These are phyloP conservation scores for Rosalia funebris DNA, from an alignment of 2,888 invertebrate species.

Conservation along the genomic window DNA sequence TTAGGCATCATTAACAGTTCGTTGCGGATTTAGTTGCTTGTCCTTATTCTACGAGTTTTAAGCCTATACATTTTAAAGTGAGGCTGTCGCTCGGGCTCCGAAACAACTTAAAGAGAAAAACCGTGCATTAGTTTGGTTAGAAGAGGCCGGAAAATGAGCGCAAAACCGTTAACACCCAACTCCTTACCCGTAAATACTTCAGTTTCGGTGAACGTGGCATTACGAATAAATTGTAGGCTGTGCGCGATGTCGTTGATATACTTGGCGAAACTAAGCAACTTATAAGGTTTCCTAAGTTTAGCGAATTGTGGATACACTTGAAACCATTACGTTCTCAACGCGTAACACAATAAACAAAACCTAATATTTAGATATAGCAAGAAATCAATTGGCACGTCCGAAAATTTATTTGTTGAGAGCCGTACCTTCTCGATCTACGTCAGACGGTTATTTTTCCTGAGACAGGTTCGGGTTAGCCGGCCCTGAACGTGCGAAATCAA, in stretches of 20 bases:
- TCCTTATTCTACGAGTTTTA: no score
- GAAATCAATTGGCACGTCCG: constrained; percentile 7
- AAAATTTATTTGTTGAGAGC: no score
- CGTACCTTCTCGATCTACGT: no score
- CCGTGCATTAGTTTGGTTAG: not conserved
- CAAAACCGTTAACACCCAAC: not conserved
- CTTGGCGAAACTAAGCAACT: constrained; percentile 15
- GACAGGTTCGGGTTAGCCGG: no score
- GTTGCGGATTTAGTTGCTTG: not conserved
- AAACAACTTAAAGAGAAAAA: not conserved
- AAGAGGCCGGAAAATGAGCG: not conserved
- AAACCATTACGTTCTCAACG: not conserved
- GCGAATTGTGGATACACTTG: not conserved
- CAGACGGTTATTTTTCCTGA: no score
- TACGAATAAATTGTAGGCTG: constrained; percentile 1
- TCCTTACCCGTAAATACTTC: constrained; percentile 42
- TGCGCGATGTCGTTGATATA: constrained; percentile 2
- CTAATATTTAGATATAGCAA: not conserved
- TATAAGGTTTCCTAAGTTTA: constrained; percentile 17
- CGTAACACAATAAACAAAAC: constrained; percentile 1
- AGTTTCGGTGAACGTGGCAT: constrained; percentile 43
- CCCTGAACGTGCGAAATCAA: no score
- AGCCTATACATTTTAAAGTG: not conserved
- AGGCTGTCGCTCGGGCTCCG: no score
- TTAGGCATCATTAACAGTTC: not conserved